These are phyloP conservation scores for Oophaga pumilio DNA, from an alignment of 2,113 vertebrate species.

Conservation along the genomic window DNA sequence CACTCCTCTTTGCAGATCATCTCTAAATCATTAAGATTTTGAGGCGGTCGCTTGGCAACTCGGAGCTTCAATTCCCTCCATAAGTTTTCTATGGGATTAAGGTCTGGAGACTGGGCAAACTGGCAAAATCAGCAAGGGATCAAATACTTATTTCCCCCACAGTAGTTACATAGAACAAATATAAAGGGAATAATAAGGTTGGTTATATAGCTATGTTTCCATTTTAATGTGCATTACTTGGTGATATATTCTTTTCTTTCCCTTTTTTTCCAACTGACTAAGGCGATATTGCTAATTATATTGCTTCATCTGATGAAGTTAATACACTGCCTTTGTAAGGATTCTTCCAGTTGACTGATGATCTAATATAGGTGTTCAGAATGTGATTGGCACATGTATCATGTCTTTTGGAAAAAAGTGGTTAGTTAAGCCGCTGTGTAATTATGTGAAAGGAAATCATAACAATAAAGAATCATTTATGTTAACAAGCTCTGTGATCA, in stretches of 20 bases:
- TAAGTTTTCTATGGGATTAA: no score
- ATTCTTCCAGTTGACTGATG: conserved; percentile 80
- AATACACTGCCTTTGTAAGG: conserved; percentile 79
- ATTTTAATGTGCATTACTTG: neutral
- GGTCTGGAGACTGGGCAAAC: no score
- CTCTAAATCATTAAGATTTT: no score
- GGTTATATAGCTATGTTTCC: neutral
- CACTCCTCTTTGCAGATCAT: no score
- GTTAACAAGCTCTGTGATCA: conserved; percentile 80
- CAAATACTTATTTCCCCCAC: no score
- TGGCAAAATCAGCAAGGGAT: no score
- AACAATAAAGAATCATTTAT: conserved; percentile 79
- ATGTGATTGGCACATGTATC: conserved; percentile 74
- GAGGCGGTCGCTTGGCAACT: no score
- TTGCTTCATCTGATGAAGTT: conserved; percentile 71
- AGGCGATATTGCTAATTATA: conserved; percentile 69
- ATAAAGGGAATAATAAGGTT: neutral
- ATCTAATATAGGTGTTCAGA: conserved; percentile 75
- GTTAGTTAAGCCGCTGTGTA: conserved; percentile 67
- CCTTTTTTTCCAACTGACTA: conserved; percentile 60
- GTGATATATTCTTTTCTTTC: neutral
- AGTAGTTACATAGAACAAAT: neutral
- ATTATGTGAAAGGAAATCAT: conserved; percentile 76
- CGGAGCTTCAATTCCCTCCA: no score
- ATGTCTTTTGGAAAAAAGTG: conserved; percentile 71